Percentiles rank a stretch among this genome's conserved stretches.
These are phyloP conservation scores for Nasonia vitripennis DNA, from an alignment of 1,140 invertebrate species.

Conservation along the genomic window DNA sequence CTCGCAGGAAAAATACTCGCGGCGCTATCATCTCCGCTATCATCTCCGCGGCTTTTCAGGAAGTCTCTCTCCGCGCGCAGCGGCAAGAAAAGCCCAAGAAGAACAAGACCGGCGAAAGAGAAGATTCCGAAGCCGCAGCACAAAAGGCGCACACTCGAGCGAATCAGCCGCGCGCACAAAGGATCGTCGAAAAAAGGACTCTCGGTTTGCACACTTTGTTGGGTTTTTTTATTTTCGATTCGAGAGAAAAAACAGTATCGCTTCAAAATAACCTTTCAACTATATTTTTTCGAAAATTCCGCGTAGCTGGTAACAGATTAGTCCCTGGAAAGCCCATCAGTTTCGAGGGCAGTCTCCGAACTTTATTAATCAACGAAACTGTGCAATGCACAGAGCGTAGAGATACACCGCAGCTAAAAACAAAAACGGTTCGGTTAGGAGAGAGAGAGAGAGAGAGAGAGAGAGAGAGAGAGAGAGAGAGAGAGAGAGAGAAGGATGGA, in stretches of 20 bases:
- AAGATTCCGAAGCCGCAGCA: no score
- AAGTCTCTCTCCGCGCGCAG: no score
- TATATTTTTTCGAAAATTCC: no score
- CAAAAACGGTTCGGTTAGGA: neutral
- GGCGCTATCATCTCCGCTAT: neutral
- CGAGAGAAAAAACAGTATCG: no score
- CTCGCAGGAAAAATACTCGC: neutral
- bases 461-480: no score
- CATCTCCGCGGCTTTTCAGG: neutral
- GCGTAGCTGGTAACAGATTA: no score
- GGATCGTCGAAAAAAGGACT: neutral
- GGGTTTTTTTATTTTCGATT: neutral
- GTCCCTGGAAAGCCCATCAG: no score
- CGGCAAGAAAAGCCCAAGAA: no score
- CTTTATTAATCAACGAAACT: neutral
- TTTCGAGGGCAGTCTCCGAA: neutral
- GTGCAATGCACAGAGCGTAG: neutral
- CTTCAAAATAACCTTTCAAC: no score
- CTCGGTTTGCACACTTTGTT: no score
- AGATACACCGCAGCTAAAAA: neutral
- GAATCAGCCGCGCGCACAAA: neutral
- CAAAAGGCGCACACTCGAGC: neutral
- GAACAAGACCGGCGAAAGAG: no score
- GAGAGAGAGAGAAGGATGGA: neutral
- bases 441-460: neutral